Evolutionary conservation across 2,797 vertebrate species (phyloP).

Genomic region (Centropyge bicolor): DNA sequence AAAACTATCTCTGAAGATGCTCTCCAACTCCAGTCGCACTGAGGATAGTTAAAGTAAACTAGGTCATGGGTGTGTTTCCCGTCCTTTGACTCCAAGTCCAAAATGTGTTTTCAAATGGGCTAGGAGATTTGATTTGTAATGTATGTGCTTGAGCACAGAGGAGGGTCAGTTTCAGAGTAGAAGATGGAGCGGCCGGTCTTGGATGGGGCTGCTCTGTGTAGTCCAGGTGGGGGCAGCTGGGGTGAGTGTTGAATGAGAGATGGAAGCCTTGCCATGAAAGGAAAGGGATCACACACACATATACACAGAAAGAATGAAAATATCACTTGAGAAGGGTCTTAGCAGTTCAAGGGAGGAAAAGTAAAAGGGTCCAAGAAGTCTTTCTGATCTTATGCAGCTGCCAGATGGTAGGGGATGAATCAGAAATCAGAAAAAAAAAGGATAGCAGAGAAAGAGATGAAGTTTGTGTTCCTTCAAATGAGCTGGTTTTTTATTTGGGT

Average conservation of each 20-base stretch:
- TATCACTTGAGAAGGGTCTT: constrained; percentile 51
- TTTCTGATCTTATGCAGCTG: constrained; percentile 52
- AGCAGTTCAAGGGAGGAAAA: constrained; percentile 60
- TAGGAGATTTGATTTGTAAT: constrained; percentile 48
- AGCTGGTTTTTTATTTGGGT: constrained; percentile 26
- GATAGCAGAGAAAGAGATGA: not conserved
- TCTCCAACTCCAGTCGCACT: constrained; percentile 23
- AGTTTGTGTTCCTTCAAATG: constrained; percentile 28
- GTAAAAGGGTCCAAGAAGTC: constrained; percentile 44
- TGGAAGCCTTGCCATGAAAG: constrained; percentile 52
- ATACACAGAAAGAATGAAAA: constrained; percentile 29
- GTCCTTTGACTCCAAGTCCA: constrained; percentile 20
- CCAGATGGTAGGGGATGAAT: constrained; percentile 54
- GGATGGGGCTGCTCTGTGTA: constrained; percentile 43
- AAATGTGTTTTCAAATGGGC: constrained; percentile 35
- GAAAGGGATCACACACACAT: constrained; percentile 45
- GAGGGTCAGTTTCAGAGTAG: constrained; percentile 53
- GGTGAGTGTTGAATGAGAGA: constrained; percentile 50
- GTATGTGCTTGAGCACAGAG: constrained; percentile 35
- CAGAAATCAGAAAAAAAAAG: constrained; percentile 20
- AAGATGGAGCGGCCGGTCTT: constrained; percentile 47
- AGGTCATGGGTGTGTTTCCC: constrained; percentile 24
- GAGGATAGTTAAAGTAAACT: constrained; percentile 49
- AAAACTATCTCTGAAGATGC: constrained; percentile 33
- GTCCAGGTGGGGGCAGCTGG: not conserved